Conservation (phyloP, 2,113 vertebrate genomes). For the Atractosteus spatula region DNA sequence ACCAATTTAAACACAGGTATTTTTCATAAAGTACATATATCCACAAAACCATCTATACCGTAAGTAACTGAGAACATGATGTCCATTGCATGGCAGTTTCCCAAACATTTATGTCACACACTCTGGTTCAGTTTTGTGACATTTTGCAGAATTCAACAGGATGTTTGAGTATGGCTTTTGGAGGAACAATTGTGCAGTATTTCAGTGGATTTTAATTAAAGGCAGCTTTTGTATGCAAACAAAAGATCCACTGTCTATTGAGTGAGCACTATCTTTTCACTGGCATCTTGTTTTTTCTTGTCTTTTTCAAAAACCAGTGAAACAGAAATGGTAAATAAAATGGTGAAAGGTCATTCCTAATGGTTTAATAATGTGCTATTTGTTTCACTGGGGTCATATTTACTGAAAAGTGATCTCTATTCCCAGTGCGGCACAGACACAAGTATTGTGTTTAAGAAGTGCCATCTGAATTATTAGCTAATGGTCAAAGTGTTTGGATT, state of each 20-base stretch:
- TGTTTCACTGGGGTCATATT: constrained; percentile 31
- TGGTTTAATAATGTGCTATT: constrained; percentile 51
- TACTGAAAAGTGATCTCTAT: constrained; percentile 8
- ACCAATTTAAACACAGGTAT: no score
- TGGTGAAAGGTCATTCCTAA: constrained; percentile 48
- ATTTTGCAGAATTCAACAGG: background rate
- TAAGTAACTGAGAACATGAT: no score
- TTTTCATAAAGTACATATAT: no score
- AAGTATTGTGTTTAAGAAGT: constrained; percentile 34
- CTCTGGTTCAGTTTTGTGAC: background rate
- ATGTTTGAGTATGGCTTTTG: constrained; percentile 19
- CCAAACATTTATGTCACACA: background rate
- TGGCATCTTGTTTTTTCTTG: constrained; percentile 26
- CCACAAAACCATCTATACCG: no score
- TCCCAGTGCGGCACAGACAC: constrained; percentile 27
- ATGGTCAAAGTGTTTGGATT: constrained; percentile 33
- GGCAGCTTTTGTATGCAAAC: constrained; percentile 43
- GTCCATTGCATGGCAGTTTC: background rate
- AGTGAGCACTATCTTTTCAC: constrained; percentile 17
- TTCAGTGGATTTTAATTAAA: constrained; percentile 41
- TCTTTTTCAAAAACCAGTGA: constrained; percentile 25
- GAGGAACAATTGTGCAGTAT: constrained; percentile 14
- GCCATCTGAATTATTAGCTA: constrained; percentile 24
- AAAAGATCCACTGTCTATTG: constrained; percentile 35
- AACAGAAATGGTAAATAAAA: background rate